A percentile compares a stretch with the other conserved stretches of the same genome.
Evolutionary conservation across 2,888 invertebrate species (phyloP).

Genomic region (Hemithea aestivaria): DNA sequence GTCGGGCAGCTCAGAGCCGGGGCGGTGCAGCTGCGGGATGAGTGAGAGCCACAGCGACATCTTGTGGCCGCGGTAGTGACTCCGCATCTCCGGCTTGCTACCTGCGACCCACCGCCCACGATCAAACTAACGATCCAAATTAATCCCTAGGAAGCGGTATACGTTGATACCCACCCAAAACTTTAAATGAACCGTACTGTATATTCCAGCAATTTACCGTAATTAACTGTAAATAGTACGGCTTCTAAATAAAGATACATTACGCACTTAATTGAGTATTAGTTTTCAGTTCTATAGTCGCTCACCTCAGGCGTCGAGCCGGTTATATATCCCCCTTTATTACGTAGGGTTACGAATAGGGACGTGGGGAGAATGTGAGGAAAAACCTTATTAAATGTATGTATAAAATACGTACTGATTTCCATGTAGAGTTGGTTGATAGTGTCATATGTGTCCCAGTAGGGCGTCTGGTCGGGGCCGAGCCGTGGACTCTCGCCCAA

Average conservation of each 20-base stretch:
- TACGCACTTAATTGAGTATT: slow-evolving; percentile 12
- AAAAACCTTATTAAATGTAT: slow-evolving; percentile 21
- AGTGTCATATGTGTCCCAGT: slow-evolving; percentile 94
- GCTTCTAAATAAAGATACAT: slow-evolving; percentile 17
- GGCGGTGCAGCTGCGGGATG: slow-evolving; percentile 92
- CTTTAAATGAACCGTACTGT: slow-evolving; percentile 39
- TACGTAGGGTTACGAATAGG: neutral
- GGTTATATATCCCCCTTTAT: too few species aligned
- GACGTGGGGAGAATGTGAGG: slow-evolving; percentile 11
- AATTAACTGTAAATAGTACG: slow-evolving; percentile 20
- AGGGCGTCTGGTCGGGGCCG: slow-evolving; percentile 80
- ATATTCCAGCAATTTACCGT: slow-evolving; percentile 16
- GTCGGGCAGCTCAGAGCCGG: slow-evolving; percentile 85
- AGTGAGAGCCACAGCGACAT: slow-evolving; percentile 95
- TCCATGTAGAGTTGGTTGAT: slow-evolving; percentile 94
- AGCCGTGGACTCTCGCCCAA: slow-evolving; percentile 59
- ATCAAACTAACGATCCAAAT: slow-evolving; percentile 48
- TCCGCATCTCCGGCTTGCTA: slow-evolving; percentile 87
- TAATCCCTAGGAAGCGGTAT: slow-evolving; percentile 30
- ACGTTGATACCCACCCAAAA: slow-evolving; percentile 38
- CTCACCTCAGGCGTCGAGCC: slow-evolving; percentile 7
- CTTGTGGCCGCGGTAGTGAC: slow-evolving; percentile 96
- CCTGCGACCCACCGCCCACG: slow-evolving; percentile 63
- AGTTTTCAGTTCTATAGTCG: slow-evolving; percentile 14
- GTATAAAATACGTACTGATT: slow-evolving; percentile 81